Conservation (phyloP, 2,113 vertebrate species). For the Cottus gobio region DNA sequence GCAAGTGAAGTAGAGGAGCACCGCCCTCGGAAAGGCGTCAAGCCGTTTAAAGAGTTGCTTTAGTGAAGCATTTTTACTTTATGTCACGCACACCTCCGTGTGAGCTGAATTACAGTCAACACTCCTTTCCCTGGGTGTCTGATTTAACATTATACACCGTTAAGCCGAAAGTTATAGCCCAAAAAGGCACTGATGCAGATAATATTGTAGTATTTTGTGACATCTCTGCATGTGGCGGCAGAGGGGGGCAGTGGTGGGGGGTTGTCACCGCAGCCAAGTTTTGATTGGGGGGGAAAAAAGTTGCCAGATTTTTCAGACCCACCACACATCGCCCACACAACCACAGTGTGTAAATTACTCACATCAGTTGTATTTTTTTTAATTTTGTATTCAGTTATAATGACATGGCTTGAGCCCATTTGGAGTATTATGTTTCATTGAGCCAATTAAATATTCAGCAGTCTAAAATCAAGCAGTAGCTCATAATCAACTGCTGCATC, state of each 20-base stretch:
- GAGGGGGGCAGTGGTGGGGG: slow-evolving; percentile 14
- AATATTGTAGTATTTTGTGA: slow-evolving; percentile 47
- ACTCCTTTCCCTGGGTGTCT: slow-evolving; percentile 26
- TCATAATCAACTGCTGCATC: slow-evolving; percentile 61
- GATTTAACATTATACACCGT: slow-evolving; percentile 40
- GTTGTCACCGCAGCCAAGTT: slow-evolving; percentile 29
- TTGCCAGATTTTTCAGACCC: slow-evolving; percentile 6
- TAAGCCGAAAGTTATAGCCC: slow-evolving; percentile 43
- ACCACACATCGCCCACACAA: slow-evolving; percentile 15
- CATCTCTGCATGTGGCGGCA: slow-evolving; percentile 31
- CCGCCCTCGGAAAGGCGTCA: slow-evolving; percentile 35
- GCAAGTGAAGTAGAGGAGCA: slow-evolving; percentile 31
- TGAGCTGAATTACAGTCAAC: slow-evolving; percentile 54
- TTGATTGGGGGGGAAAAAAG: slow-evolving; percentile 9
- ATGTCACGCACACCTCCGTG: slow-evolving; percentile 28
- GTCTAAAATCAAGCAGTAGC: slow-evolving; percentile 55
- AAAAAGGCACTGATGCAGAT: slow-evolving; percentile 41
- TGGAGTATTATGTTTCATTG: slow-evolving; percentile 48
- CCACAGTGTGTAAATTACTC: slow-evolving; percentile 37
- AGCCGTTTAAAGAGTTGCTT: slow-evolving; percentile 22
- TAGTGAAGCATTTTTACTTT: slow-evolving; percentile 14
- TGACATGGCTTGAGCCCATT: slow-evolving; percentile 41
- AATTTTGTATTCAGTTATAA: slow-evolving; percentile 33
- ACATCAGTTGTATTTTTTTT: slow-evolving; percentile 37
- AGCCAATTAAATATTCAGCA: slow-evolving; percentile 64